Evolutionary conservation across 2,888 invertebrate species (phyloP).

Genomic region (Tachina lurida): DNA sequence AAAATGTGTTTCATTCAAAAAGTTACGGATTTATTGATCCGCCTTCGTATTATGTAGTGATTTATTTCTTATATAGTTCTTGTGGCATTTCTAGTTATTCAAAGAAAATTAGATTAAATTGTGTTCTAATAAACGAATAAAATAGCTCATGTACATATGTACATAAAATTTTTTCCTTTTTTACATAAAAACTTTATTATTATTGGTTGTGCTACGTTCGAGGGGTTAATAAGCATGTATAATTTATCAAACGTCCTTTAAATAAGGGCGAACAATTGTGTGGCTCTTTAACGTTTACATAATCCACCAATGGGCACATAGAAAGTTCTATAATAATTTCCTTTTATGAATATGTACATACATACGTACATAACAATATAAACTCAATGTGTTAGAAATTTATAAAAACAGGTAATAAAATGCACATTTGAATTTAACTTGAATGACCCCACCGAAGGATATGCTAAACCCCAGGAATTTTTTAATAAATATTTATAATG

Average conservation of each 20-base stretch:
- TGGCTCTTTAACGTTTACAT: too few species aligned
- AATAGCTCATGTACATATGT: constrained; percentile 9
- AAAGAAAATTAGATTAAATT: too few species aligned
- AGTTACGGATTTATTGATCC: too few species aligned
- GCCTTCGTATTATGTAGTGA: too few species aligned
- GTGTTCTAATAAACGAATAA: background rate
- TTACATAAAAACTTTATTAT: constrained; percentile 47
- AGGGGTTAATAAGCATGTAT: constrained; percentile 5
- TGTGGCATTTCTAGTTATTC: too few species aligned
- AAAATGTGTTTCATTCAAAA: too few species aligned
- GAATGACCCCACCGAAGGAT: background rate
- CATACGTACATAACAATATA: background rate
- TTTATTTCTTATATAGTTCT: too few species aligned
- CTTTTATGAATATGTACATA: too few species aligned
- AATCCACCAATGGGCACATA: too few species aligned
- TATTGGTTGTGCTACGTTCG: constrained; percentile 55
- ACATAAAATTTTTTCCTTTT: constrained; percentile 17
- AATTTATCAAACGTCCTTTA: constrained; percentile 14
- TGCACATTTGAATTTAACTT: background rate
- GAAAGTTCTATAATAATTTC: too few species aligned
- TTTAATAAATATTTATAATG: constrained; percentile 26
- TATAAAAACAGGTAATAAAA: background rate
- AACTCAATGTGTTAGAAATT: background rate
- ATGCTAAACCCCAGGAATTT: background rate
- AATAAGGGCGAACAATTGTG: constrained; percentile 10